Conservation (phyloP, 2,113 vertebrate genomes). For the Rhizomys pruinosus region DNA sequence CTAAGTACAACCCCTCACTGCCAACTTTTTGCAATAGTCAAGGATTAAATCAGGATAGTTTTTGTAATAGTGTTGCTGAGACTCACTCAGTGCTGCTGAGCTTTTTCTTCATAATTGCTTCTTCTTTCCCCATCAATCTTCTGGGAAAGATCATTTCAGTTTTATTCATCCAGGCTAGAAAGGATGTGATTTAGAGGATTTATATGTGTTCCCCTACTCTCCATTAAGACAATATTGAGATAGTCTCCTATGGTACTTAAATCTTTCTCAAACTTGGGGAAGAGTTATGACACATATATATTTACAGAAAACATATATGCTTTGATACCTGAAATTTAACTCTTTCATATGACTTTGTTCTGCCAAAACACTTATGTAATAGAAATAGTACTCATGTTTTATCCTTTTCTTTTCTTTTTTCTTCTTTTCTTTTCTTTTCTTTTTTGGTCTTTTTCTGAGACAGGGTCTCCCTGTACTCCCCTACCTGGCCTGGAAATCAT, state of each 20-base stretch:
- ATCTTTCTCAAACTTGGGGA: background rate
- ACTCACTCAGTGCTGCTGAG: background rate
- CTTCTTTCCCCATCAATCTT: background rate
- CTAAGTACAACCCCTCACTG: background rate
- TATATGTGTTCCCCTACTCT: background rate
- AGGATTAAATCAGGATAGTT: background rate
- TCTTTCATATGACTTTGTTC: background rate
- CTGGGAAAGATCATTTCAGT: background rate
- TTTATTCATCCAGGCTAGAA: background rate
- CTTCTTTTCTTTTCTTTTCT: no score
- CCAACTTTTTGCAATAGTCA: background rate
- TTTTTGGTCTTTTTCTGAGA: no score
- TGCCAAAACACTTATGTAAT: no score
- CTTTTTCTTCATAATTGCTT: slow-evolving; percentile 37
- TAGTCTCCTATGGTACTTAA: background rate
- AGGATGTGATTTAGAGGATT: background rate
- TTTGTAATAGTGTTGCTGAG: background rate
- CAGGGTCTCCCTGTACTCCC: no score
- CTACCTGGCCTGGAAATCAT: no score
- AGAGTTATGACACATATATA: background rate
- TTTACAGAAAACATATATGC: background rate
- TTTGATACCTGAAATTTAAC: background rate
- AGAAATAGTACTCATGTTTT: no score
- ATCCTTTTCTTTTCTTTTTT: no score
- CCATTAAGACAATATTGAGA: background rate